Conservation (phyloP, 2,113 vertebrate genomes). For the Tetrao urogallus region DNA sequence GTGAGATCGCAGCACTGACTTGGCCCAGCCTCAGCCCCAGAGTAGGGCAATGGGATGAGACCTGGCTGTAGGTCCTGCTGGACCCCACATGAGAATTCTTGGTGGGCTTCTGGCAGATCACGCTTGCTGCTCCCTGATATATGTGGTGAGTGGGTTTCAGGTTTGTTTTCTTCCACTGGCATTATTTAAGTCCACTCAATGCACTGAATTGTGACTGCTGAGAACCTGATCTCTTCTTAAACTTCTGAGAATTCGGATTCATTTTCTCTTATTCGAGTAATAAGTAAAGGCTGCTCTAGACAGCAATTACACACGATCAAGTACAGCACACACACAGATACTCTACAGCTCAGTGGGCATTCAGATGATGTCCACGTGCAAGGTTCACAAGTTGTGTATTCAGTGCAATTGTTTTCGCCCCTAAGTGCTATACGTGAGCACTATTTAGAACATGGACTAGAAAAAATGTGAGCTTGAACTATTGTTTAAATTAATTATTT, state of each 20-base stretch:
- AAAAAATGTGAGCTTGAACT: background rate
- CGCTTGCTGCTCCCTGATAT: background rate
- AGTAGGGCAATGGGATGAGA: fast-evolving
- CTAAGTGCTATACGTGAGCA: background rate
- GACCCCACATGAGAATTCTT: fast-evolving
- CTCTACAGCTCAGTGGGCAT: background rate
- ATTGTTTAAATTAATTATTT: background rate
- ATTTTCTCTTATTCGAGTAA: background rate
- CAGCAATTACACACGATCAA: fast-evolving
- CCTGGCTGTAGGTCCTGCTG: background rate
- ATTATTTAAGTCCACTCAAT: background rate
- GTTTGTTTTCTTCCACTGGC: background rate
- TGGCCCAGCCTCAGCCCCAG: fast-evolving
- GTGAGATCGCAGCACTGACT: fast-evolving
- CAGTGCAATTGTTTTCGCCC: background rate
- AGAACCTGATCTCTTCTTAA: background rate
- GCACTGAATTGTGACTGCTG: background rate
- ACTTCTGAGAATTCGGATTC: background rate
- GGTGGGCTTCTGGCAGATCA: fast-evolving
- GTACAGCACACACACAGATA: fast-evolving
- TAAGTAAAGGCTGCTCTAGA: background rate
- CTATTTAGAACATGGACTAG: background rate
- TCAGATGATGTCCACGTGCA: background rate
- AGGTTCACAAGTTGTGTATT: background rate
- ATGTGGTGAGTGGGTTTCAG: fast-evolving